Evolutionary conservation across 2,888 invertebrate species (phyloP).

Genomic region (Nephrotoma appendiculata): DNA sequence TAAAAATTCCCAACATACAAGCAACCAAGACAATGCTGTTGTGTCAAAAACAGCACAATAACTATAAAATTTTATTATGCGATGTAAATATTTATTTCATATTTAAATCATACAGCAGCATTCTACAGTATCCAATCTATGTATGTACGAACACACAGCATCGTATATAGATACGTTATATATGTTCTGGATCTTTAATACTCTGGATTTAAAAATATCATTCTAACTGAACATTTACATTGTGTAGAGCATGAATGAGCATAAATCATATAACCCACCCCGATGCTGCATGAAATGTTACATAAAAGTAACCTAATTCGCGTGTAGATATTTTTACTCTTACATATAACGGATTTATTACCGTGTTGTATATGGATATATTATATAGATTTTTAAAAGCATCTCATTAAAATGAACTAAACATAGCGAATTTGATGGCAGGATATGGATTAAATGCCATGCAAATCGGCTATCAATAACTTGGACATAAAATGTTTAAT

Average conservation of each 20-base stretch:
- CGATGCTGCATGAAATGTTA: background rate
- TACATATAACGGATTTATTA: background rate
- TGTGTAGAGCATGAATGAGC: background rate
- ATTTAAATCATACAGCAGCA: background rate
- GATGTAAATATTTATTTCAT: background rate
- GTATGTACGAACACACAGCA: background rate
- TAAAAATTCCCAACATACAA: background rate
- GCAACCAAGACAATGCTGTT: background rate
- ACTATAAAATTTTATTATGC: background rate
- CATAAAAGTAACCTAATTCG: background rate
- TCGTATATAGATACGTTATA: background rate
- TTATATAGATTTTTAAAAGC: background rate
- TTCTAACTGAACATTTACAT: background rate
- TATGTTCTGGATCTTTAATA: background rate
- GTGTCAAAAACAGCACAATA: background rate
- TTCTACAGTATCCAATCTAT: background rate
- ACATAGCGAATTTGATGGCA: background rate
- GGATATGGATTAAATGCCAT: background rate
- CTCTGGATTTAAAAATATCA: background rate
- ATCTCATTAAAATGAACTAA: background rate
- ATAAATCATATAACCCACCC: background rate
- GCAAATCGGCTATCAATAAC: background rate
- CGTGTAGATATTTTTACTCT: background rate
- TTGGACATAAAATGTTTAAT: background rate
- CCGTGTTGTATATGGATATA: background rate